Evolutionary conservation across 1,140 invertebrate species (phyloP).

Genomic region (Idris sp.): DNA sequence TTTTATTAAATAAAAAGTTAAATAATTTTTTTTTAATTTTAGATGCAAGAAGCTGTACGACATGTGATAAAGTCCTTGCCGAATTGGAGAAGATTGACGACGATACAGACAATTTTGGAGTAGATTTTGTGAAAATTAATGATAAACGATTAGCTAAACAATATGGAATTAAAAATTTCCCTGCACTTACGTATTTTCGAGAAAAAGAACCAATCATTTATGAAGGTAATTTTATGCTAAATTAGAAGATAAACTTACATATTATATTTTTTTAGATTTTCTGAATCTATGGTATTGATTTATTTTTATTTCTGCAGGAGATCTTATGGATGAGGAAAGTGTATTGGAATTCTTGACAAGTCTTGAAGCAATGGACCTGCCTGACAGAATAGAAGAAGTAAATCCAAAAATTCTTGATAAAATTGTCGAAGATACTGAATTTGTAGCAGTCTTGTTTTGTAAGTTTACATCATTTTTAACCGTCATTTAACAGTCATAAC

Average conservation of each 20-base stretch:
- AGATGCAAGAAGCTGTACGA: slow-evolving; percentile 94
- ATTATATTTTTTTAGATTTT: no score
- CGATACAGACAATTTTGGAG: slow-evolving; percentile 94
- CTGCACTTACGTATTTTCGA: slow-evolving; percentile 95
- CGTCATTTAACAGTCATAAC: slow-evolving; percentile 45
- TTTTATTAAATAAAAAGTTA: no score
- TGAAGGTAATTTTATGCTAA: slow-evolving; percentile 82
- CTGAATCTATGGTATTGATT: background rate
- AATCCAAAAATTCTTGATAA: slow-evolving; percentile 93
- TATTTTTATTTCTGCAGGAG: slow-evolving; percentile 82
- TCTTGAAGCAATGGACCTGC: slow-evolving; percentile 94
- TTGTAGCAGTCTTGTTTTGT: slow-evolving; percentile 96
- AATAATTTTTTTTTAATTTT: slow-evolving; percentile 58
- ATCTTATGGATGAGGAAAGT: slow-evolving; percentile 95
- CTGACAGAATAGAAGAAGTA: slow-evolving; percentile 97
- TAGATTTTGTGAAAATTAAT: slow-evolving; percentile 96
- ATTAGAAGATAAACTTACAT: background rate
- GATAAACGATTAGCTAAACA: slow-evolving; percentile 96
- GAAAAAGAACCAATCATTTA: slow-evolving; percentile 96
- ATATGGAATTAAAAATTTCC: slow-evolving; percentile 95
- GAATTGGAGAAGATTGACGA: slow-evolving; percentile 96
- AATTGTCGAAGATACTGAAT: slow-evolving; percentile 94
- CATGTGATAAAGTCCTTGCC: slow-evolving; percentile 92
- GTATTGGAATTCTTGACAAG: slow-evolving; percentile 95
- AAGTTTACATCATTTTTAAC: slow-evolving; percentile 79